These are phyloP conservation scores for Minunthozetes semirufus DNA, from an alignment of 2,888 invertebrate genomes.

Conservation along the genomic window DNA sequence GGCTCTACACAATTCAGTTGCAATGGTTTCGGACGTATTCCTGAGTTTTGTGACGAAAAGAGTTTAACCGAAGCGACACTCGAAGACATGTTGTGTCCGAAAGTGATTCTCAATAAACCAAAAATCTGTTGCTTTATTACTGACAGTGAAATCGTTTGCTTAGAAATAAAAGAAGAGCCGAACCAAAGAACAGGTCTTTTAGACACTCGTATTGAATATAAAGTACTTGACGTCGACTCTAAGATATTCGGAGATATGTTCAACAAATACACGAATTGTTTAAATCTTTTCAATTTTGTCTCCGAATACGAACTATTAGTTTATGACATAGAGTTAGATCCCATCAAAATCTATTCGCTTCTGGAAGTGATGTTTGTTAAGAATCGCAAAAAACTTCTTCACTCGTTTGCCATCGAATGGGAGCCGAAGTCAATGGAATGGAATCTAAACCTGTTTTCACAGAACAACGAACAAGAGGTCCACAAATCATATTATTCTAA, in stretches of 20 bases:
- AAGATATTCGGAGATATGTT: slow-evolving; percentile 2
- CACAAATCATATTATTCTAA: neutral
- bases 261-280: neutral
- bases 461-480: slow-evolving; percentile 7
- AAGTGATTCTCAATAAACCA: slow-evolving; percentile 4
- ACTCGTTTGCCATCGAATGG: slow-evolving; percentile 27
- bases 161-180: slow-evolving; percentile 12
- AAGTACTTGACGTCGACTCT: slow-evolving; percentile 28
- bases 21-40: slow-evolving; percentile 26
- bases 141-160: slow-evolving; percentile 30
- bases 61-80: neutral
- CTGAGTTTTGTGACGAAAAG: slow-evolving; percentile 18
- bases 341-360: neutral
- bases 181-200: slow-evolving; percentile 7
- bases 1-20: slow-evolving; percentile 7
- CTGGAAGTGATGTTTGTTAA: slow-evolving; percentile 21
- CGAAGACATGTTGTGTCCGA: slow-evolving; percentile 26
- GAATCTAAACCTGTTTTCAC: slow-evolving; percentile 14
- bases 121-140: slow-evolving; percentile 29
- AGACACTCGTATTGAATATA: neutral
- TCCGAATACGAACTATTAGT: slow-evolving; percentile 25
- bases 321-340: neutral
- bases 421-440: slow-evolving; percentile 14
- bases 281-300: slow-evolving; percentile 5
- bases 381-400: slow-evolving; percentile 9